Evolutionary conservation across 1,140 invertebrate species (phyloP).

Genomic region (Bombyx mandarina): DNA sequence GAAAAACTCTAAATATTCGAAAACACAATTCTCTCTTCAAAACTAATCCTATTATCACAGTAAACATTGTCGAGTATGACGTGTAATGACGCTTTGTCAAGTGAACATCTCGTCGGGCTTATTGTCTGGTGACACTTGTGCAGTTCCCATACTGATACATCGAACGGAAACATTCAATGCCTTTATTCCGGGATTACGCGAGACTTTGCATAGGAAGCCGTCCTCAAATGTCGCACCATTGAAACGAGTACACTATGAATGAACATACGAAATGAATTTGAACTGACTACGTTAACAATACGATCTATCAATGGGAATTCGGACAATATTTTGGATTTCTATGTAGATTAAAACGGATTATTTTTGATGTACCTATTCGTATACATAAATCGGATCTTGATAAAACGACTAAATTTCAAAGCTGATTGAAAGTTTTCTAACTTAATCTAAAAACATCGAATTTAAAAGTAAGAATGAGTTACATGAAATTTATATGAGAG

Average conservation of each 20-base stretch:
- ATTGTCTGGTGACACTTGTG: constrained; percentile 38
- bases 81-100: constrained; percentile 30
- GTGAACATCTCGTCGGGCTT: constrained; percentile 39
- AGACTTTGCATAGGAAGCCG: constrained; percentile 61
- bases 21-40: constrained; percentile 34
- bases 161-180: constrained; percentile 48
- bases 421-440: no score
- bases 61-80: constrained; percentile 44
- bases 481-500: no score
- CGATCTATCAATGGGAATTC: constrained; percentile 38
- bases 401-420: no score
- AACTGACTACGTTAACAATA: constrained; percentile 38
- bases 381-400: no score
- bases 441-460: no score
- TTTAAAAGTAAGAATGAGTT: no score
- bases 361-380: no score
- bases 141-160: constrained; percentile 13
- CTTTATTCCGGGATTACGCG: constrained; percentile 59
- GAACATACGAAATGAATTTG: constrained; percentile 35
- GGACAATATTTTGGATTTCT: constrained; percentile 41
- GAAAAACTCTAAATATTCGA: constrained; percentile 20
- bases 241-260: constrained; percentile 23
- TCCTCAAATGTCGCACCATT: constrained; percentile 48
- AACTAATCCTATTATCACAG: constrained; percentile 56
- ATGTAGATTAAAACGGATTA: not conserved